Evolutionary conservation across 2,888 invertebrate species (phyloP).

Genomic region (Branchipolynoe longqiensis): DNA sequence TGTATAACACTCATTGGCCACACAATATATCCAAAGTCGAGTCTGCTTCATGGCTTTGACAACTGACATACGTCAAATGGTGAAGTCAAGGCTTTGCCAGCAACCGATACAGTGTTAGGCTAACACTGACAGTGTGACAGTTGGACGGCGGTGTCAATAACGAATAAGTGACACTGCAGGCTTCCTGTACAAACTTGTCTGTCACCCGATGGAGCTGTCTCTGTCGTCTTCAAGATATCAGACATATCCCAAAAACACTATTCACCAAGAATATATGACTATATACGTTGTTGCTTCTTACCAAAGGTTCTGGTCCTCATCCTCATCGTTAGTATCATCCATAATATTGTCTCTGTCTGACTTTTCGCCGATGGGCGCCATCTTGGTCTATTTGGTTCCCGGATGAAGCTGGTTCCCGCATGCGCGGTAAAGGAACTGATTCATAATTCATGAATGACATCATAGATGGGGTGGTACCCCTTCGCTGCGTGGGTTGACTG

Average conservation of each 20-base stretch:
- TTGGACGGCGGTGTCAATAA: constrained; percentile 47
- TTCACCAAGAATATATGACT: neutral
- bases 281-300: constrained; percentile 62
- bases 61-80: too few relatives aligned
- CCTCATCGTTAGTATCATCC: constrained; percentile 72
- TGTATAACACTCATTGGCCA: too few relatives aligned
- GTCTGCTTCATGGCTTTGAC: too few relatives aligned
- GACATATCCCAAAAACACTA: neutral
- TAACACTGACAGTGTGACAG: constrained; percentile 31
- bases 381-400: constrained; percentile 71
- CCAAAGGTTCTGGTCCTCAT: constrained; percentile 78
- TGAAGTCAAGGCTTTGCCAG: too few relatives aligned
- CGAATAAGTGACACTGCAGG: constrained; percentile 46
- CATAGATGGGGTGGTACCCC: constrained; percentile 13
- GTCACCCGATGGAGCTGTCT: constrained; percentile 29
- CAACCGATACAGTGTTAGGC: neutral
- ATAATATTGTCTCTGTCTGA: constrained; percentile 74
- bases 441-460: constrained; percentile 57
- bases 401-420: constrained; percentile 55
- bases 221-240: neutral
- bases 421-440: constrained; percentile 42
- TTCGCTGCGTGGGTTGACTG: neutral
- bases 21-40: too few relatives aligned
- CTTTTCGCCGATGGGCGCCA: constrained; percentile 79
- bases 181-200: constrained; percentile 58